Evolutionary conservation across 2,888 invertebrate genomes (phyloP).

Genomic region (Eulithis testata): DNA sequence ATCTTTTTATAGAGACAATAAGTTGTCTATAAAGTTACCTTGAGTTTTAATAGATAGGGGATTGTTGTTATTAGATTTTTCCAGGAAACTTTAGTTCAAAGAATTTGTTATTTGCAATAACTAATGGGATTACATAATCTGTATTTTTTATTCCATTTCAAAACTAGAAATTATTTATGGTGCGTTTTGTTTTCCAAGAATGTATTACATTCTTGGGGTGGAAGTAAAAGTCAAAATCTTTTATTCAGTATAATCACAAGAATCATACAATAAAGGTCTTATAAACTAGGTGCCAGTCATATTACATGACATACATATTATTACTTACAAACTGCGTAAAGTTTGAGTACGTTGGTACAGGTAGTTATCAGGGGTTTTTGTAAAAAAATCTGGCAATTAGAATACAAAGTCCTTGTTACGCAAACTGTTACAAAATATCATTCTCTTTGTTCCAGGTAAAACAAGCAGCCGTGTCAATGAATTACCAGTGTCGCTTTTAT

Average conservation of each 20-base stretch:
- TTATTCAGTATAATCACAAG: too few species aligned
- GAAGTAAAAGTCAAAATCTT: too few species aligned
- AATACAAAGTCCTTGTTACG: neutral
- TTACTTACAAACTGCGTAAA: too few species aligned
- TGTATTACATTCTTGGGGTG: too few species aligned
- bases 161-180: too few species aligned
- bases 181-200: too few species aligned
- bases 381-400: neutral
- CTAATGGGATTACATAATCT: too few species aligned
- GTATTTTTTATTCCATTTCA: too few species aligned
- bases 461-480: slow-evolving; percentile 47
- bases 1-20: slow-evolving; percentile 61
- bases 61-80: slow-evolving; percentile 33
- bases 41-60: slow-evolving; percentile 34
- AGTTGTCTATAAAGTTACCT: slow-evolving; percentile 53
- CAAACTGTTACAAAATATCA: slow-evolving; percentile 19
- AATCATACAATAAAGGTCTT: too few species aligned
- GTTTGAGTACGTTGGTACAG: too few species aligned
- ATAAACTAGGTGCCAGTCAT: too few species aligned
- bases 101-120: neutral
- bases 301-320: too few species aligned
- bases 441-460: slow-evolving; percentile 57
- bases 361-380: neutral
- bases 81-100: neutral
- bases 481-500: slow-evolving; percentile 49